Evolutionary conservation across 2,888 invertebrate species (phyloP), one percentile per base, ranked within the genome.

Genomic region (Molanna angustata): DNA sequence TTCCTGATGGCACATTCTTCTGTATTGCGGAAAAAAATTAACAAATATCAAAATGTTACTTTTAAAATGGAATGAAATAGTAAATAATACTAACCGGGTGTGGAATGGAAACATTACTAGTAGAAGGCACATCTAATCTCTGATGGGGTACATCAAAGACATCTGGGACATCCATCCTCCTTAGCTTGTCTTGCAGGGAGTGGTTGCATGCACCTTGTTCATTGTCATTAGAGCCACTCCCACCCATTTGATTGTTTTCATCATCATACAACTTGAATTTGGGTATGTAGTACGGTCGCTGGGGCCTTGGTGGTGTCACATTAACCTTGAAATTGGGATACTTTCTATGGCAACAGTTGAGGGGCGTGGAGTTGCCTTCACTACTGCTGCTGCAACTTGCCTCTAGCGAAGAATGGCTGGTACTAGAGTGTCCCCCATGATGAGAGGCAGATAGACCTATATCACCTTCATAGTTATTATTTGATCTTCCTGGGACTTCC

Each of bases 201-300:
- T n/a, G n/a, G n/a, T n/a, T n/a, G n/a, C n/a, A n/a, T n/a, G n/a
- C n/a, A n/a, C n/a, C n/a, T n/a, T n/a, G n/a, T n/a, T n/a, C n/a
- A 40, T 17, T 40, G 1, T 6, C 21, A 42, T 20, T 42, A n/a
- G n/a, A 19, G 14, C 14, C 42, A 6, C 4, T 42, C 19, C 14
- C 9, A 14, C n/a, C 13, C 11, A 14, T 31, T 4, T 42, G 43
- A 35, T 16, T 43, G 4, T 37, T 37, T 18, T 48, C 49, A 1
- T 13, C 32, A 14, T 49, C 43, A 3, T 43, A 48, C 35, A 53
- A 39, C 33, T 49, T 49, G 43, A 43, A 53, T 22, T 53, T 53
- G 18, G 53, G 53, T 35, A 53, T 53, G 39, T 18, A 17, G 11
- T 22, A 43, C 6, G 53, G 53, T 11, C 49, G 42, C 14, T 20